Evolutionary conservation across 2,113 vertebrate genomes (phyloP), one percentile per base, ranked within the genome.

Genomic region (Varanus komodoensis): DNA sequence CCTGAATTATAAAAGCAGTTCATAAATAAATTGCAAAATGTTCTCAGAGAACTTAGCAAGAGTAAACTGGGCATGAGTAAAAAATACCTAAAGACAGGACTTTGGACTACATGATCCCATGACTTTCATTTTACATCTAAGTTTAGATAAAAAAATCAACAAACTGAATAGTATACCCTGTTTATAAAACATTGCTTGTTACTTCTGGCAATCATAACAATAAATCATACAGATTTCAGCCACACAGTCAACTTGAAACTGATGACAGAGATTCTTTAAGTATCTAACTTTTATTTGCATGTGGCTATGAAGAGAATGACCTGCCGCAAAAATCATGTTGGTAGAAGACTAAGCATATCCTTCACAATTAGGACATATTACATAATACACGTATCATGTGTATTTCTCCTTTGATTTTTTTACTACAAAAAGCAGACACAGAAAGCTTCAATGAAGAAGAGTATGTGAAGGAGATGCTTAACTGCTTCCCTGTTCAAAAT

Each of bases 171-270:
- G 57, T 79, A 4, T 32, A 79, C 48, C 52, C 21, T 78, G 34
- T 23, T 82, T 82, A 7, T 32, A n/a, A 5, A 84, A 25, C 9
- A 84, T 50, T 32, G 25, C 44, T 64, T 12, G 3, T 71, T 64
- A 71, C 67, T 54, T 61, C 17, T 15, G 17, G 85, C 54, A 57
- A 38, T 82, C 8, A 73, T n/a, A 38, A 67, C 12, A 50, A 52
- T 14, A 21, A 68, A 52, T 69, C 48, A 80, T 52, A 38, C 75
- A 73, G 87, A 3, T 0, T 88, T 89, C 9, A 88, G 71, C 15
- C n/a, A 89, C 0, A 25, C 21, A 0, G 0, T 78, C 84, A 44
- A 6, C 17, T 50, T 17, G 2, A 1, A 82, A 67, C 81, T 57
- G 61, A 5, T 19, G 3, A 87, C 12, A 87, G 86, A 57, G 19